Evolutionary conservation across 92 coral and sea anemone genomes (phyloP).

Genomic region (Epizoanthus ramosus): DNA sequence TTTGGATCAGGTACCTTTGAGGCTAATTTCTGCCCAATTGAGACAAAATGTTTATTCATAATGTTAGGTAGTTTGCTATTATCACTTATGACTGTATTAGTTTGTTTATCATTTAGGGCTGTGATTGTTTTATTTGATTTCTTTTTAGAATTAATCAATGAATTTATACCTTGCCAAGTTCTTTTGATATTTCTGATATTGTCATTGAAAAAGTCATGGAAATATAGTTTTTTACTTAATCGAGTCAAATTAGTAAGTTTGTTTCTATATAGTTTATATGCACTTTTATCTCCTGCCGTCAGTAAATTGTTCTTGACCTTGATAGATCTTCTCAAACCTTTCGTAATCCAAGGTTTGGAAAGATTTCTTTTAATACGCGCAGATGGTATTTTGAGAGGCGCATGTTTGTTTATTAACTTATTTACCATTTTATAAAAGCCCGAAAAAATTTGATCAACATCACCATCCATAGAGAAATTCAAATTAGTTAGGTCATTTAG

Average conservation of each 20-base stretch:
- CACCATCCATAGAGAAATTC: conserved; percentile 14
- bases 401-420: conserved; percentile 37
- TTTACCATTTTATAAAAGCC: conserved; percentile 26
- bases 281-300: background rate
- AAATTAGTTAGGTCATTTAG: conserved; percentile 1
- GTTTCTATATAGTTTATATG: conserved; percentile 19
- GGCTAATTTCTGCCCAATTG: conserved; percentile 30
- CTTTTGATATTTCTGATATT: conserved; percentile 11
- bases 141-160: background rate
- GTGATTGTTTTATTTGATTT: conserved; percentile 21
- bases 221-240: conserved; percentile 18
- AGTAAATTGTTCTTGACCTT: background rate
- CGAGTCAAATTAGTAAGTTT: conserved; percentile 5
- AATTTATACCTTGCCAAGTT: conserved; percentile 31
- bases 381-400: conserved; percentile 37
- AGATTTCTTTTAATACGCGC: background rate
- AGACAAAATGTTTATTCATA: conserved; percentile 36
- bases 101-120: conserved; percentile 12
- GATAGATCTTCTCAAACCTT: conserved; percentile 9
- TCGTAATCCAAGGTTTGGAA: conserved; percentile 26
- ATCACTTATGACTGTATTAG: conserved; percentile 12
- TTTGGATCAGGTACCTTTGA: conserved; percentile 13
- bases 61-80: conserved; percentile 28
- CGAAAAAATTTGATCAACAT: conserved; percentile 24
- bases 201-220: conserved; percentile 7